Conservation (phyloP, 2,113 vertebrate species). For the Megaptera novaeangliae region DNA sequence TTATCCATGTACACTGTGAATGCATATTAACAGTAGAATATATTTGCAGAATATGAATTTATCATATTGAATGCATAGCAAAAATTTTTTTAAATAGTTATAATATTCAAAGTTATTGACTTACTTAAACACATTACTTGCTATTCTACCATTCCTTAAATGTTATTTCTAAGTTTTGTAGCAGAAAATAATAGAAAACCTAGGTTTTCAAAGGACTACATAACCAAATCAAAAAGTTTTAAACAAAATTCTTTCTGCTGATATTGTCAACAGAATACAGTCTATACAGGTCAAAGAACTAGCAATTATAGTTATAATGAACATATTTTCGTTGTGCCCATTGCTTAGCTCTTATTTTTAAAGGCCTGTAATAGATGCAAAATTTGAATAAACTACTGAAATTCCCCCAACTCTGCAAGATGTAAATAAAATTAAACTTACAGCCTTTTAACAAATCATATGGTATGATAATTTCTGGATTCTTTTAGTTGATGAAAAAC, state of each 20-base stretch:
- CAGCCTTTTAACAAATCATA: not conserved
- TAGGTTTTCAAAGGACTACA: not conserved
- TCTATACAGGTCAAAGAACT: not conserved
- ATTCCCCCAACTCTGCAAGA: not conserved
- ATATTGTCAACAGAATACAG: not conserved
- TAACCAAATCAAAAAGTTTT: not conserved
- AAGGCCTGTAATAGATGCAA: not conserved
- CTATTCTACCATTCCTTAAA: slow-evolving; percentile 24
- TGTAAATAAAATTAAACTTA: not conserved
- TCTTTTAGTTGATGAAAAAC: too few species aligned
- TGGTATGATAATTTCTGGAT: not conserved
- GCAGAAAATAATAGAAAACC: slow-evolving; percentile 20
- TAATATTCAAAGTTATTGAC: slow-evolving; percentile 48
- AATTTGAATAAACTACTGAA: not conserved
- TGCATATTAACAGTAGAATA: slow-evolving; percentile 74
- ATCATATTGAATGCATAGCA: slow-evolving; percentile 65
- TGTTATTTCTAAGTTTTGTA: not conserved
- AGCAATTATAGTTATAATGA: not conserved
- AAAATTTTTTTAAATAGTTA: slow-evolving; percentile 63
- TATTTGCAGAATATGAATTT: slow-evolving; percentile 73
- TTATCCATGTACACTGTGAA: slow-evolving; percentile 70
- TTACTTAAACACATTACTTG: slow-evolving; percentile 60
- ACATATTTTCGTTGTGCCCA: not conserved
- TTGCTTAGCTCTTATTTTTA: not conserved
- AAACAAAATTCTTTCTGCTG: not conserved